A percentile compares a stretch with the other conserved stretches of the same genome.
phyloP scores from a whole-genome alignment of 2,797 vertebrate species.

The Mormyrops boulengeri region DNA sequence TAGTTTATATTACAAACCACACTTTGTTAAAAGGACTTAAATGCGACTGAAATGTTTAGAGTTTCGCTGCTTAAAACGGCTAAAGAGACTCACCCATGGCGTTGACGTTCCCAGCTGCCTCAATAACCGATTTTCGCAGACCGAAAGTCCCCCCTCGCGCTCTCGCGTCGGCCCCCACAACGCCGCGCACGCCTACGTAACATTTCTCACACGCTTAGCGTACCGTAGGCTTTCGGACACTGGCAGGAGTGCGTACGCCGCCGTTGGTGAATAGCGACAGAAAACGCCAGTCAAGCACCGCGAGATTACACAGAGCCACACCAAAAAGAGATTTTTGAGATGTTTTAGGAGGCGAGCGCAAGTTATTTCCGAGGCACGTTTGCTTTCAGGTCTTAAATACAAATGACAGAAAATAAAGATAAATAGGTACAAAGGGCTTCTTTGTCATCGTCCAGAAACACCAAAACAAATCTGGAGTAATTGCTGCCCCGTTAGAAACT shows the following conservation, averaged over 20 bases:
- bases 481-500: not conserved
- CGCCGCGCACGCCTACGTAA: conserved; percentile 26
- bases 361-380: not conserved
- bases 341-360: not conserved
- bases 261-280: conserved; percentile 28
- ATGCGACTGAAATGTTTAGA: not conserved
- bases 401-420: not conserved
- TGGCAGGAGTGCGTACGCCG: conserved; percentile 26
- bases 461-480: not conserved
- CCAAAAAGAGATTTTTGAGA: conserved; percentile 18
- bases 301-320: conserved; percentile 35
- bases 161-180: conserved; percentile 45
- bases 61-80: not conserved
- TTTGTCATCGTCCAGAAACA: not conserved
- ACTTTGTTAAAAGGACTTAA: not conserved
- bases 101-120: conserved; percentile 56
- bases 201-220: conserved; percentile 29
- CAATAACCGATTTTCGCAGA: conserved; percentile 53
- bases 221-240: not conserved
- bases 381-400: not conserved
- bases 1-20: not conserved
- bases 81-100: conserved; percentile 59
- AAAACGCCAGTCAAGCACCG: conserved; percentile 23
- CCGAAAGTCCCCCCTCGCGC: conserved; percentile 61
- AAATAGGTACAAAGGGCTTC: not conserved